A percentile compares a stretch with the other conserved stretches of the same genome.
Conservation (phyloP, 2,113 vertebrate genomes). For the Saguinus midas region DNA sequence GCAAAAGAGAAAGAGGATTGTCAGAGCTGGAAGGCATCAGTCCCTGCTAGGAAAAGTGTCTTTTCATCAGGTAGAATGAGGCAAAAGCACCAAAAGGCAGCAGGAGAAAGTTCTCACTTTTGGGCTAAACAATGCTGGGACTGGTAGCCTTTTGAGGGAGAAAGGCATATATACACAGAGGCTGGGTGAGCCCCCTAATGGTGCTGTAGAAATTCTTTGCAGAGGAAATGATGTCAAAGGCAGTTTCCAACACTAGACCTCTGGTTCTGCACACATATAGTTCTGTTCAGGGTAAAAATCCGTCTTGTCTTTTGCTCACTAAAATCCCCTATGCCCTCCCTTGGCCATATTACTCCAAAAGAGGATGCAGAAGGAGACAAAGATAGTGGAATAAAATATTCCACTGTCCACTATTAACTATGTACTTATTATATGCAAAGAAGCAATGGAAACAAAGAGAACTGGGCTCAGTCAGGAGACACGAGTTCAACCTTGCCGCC, state of each 20-base stretch:
- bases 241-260: neutral
- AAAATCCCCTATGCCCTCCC: neutral
- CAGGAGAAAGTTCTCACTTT: neutral
- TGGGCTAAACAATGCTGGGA: neutral
- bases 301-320: neutral
- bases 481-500: neutral
- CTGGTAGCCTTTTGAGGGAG: neutral
- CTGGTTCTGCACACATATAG: neutral
- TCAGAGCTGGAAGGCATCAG: neutral
- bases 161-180: neutral
- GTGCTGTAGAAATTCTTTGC: neutral
- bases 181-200: neutral
- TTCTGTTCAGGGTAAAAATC: neutral
- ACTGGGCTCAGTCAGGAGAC: neutral
- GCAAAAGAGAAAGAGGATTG: neutral
- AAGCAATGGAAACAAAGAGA: neutral
- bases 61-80: neutral
- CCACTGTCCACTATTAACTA: neutral
- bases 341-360: neutral
- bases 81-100: neutral
- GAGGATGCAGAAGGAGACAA: neutral
- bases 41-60: neutral
- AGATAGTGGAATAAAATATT: neutral
- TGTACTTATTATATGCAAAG: neutral
- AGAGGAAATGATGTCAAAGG: neutral